Percentiles rank a stretch among this genome's conserved stretches.
phyloP scores from a whole-genome alignment of 2,113 vertebrate genomes.

The Ctenodactylus gundi region DNA sequence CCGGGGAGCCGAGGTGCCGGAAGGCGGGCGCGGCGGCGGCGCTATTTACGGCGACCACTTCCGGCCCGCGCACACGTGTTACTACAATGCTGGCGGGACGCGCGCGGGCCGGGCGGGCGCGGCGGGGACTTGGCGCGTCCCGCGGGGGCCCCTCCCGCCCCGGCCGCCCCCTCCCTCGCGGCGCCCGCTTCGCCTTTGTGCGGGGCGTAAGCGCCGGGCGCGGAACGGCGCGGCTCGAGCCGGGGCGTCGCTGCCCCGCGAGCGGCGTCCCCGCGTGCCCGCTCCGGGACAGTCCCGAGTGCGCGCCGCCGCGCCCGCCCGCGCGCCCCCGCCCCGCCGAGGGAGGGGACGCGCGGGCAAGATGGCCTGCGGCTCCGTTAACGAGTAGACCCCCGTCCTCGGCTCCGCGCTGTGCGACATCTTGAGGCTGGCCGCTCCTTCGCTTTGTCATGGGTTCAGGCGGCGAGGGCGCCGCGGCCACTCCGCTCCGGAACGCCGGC shows the following conservation, averaged over 20 bases:
- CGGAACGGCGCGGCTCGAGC: too few relatives aligned
- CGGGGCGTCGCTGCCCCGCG: neutral
- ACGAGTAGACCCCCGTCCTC: slow-evolving; percentile 16
- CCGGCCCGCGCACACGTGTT: neutral
- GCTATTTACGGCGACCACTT: neutral
- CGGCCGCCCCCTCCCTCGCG: slow-evolving; percentile 29
- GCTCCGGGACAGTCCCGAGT: neutral
- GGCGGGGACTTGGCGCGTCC: too few relatives aligned
- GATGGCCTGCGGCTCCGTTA: neutral
- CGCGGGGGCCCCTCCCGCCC: neutral
- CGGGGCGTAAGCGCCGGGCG: too few relatives aligned
- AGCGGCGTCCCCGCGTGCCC: neutral
- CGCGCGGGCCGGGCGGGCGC: too few relatives aligned
- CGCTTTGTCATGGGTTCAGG: neutral
- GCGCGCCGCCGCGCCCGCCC: neutral
- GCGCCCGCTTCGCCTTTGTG: slow-evolving; percentile 16
- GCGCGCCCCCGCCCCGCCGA: neutral
- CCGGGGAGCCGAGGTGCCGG: neutral
- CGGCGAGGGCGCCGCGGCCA: neutral
- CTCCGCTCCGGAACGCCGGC: too few relatives aligned
- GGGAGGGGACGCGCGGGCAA: neutral
- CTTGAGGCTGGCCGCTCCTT: slow-evolving; percentile 11
- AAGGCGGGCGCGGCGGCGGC: neutral
- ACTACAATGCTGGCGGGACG: neutral
- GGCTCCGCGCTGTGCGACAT: slow-evolving; percentile 63